Conservation (phyloP, 2,113 vertebrate genomes). For the Agelaius phoeniceus region DNA sequence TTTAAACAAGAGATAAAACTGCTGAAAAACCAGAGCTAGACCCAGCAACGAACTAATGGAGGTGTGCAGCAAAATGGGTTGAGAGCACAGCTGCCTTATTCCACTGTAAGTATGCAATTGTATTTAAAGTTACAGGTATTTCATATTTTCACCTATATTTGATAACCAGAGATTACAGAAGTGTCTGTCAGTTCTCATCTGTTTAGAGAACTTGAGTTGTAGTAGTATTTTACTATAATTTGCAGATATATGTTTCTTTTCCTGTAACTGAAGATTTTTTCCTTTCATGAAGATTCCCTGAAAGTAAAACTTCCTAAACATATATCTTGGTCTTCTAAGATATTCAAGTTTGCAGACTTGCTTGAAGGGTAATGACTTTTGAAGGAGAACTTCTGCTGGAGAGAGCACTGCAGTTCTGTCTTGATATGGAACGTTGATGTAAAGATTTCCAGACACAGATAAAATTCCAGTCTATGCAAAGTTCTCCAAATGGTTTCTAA, state of each 20-base stretch:
- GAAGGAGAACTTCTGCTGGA: background rate
- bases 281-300: background rate
- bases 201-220: background rate
- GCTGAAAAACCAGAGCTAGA: background rate
- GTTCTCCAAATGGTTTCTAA: background rate
- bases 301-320: background rate
- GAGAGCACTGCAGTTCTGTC: background rate
- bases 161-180: background rate
- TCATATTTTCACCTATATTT: background rate
- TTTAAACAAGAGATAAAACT: background rate
- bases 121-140: background rate
- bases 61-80: conserved; percentile 29
- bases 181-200: background rate
- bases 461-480: background rate
- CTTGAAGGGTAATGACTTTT: background rate
- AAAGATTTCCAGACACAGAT: background rate
- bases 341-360: background rate
- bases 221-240: background rate
- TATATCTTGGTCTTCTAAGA: background rate
- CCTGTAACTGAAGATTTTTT: background rate
- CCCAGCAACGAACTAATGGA: background rate
- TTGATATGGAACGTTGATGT: background rate
- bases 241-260: background rate
- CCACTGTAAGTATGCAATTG: conserved; percentile 11
- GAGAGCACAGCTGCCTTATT: background rate